These are phyloP conservation scores for Oceanodroma leucorhoa DNA, from an alignment of 2,797 vertebrate species.

Conservation along the genomic window DNA sequence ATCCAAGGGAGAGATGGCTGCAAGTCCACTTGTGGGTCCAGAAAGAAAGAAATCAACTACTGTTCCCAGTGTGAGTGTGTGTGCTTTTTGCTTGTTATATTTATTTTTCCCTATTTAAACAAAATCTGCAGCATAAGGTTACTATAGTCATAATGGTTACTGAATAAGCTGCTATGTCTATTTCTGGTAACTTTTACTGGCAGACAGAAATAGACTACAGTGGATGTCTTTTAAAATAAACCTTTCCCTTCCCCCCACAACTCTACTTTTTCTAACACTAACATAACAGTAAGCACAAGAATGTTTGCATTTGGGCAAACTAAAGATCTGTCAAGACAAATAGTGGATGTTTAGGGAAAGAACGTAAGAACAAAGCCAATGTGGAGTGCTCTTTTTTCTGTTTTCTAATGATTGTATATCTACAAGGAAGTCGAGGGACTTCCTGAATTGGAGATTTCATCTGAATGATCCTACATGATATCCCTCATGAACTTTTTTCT, in stretches of 20 bases:
- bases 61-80: constrained; percentile 84
- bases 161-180: neutral
- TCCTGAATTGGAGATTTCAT: neutral
- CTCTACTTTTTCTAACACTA: neutral
- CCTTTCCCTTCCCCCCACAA: neutral
- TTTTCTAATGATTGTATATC: neutral
- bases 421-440: neutral
- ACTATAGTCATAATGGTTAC: neutral
- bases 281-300: neutral
- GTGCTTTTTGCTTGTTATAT: neutral
- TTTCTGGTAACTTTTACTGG: constrained; percentile 31
- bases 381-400: neutral
- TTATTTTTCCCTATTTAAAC: constrained; percentile 30
- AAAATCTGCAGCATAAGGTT: neutral
- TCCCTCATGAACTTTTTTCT: neutral
- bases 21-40: constrained; percentile 87
- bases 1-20: constrained; percentile 89
- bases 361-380: neutral
- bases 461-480: neutral
- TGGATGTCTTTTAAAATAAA: constrained; percentile 41
- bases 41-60: constrained; percentile 90
- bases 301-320: neutral
- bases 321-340: neutral
- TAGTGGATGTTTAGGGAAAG: neutral
- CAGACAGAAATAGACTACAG: constrained; percentile 27